Evolutionary conservation across 1,140 invertebrate species (phyloP), one percentile per base, ranked within the genome.

Genomic region (Drosophila albomicans): DNA sequence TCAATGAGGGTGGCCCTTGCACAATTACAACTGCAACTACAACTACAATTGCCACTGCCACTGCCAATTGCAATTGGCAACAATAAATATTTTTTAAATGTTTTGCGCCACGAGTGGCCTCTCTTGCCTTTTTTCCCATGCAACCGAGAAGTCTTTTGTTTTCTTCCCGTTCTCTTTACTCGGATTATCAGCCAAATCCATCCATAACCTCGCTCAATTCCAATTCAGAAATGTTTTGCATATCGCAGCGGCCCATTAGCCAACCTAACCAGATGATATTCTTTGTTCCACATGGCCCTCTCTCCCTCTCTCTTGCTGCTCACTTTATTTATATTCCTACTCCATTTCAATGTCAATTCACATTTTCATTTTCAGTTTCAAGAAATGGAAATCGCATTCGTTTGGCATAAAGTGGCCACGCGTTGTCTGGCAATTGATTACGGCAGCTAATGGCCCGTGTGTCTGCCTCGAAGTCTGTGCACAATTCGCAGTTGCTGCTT

Each of bases 291-390:
- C 69, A 88, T 88, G 84, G 84, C 80, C 76, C 43, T 43, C 15
- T 7, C 35, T 38, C 35, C 7, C 35, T n/a, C 38, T 25, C 20
- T 20, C 16, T 43, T 48, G 46, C 41, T 13, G 6, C 51, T 25
- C 28, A 32, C 48, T 30, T 28, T 51, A 32, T 32, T 32, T 32
- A 32, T 25, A 25, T 63, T 58, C 52, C 10, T 49, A 66, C 70
- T 75, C 79, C 85, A 87, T 84, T 88, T 88, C 85, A 84, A 88
- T 88, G 73, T 84, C 78, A 84, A 88, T 88, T 84, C 79, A 71
- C 68, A 79, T 86, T 86, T 86, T 70, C 68, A 48, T 86, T 86
- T 78, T 35, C 54, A 43, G 20, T 48, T 56, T 43, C 30, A 66
- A 66, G 52, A 59, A 75, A 52, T 71, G 68, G 66, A 69, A 79